Percentiles rank a stretch among this genome's conserved stretches.
Evolutionary conservation across 2,113 vertebrate species (phyloP).

Genomic region (Edolisoma coerulescens): DNA sequence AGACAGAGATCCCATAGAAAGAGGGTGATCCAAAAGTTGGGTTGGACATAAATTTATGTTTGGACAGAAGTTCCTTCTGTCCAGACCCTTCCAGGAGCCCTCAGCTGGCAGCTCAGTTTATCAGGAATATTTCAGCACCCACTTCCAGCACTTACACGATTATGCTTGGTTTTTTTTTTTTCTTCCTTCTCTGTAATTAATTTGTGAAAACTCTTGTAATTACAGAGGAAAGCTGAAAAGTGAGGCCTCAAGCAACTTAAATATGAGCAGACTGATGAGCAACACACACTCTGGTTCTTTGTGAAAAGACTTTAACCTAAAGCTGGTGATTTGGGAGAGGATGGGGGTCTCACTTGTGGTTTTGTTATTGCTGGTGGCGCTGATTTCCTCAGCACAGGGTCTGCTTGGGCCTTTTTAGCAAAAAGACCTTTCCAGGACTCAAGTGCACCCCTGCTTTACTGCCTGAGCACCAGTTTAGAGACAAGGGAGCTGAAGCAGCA

Average conservation of each 20-base stretch:
- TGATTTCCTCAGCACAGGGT: neutral
- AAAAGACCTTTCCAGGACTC: neutral
- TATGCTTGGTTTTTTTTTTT: neutral
- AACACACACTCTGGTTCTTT: neutral
- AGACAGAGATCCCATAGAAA: neutral
- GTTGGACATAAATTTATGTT: neutral
- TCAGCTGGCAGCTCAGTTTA: neutral
- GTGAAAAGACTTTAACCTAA: neutral
- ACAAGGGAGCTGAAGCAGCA: neutral
- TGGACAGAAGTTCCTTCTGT: neutral
- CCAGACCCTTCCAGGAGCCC: neutral
- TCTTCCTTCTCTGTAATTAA: neutral
- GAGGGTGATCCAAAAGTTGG: neutral
- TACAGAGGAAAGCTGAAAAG: neutral
- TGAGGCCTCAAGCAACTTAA: neutral
- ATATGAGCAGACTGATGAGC: neutral
- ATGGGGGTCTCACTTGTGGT: rapidly evolving
- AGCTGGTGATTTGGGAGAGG: neutral
- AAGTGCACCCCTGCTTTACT: neutral
- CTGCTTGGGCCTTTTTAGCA: neutral
- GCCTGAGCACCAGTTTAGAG: rapidly evolving
- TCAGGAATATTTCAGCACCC: neutral
- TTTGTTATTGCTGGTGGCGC: neutral
- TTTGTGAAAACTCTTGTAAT: neutral
- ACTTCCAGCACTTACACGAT: neutral